Conservation (phyloP, 2,113 vertebrate genomes). For the Phaethornis superciliosus region DNA sequence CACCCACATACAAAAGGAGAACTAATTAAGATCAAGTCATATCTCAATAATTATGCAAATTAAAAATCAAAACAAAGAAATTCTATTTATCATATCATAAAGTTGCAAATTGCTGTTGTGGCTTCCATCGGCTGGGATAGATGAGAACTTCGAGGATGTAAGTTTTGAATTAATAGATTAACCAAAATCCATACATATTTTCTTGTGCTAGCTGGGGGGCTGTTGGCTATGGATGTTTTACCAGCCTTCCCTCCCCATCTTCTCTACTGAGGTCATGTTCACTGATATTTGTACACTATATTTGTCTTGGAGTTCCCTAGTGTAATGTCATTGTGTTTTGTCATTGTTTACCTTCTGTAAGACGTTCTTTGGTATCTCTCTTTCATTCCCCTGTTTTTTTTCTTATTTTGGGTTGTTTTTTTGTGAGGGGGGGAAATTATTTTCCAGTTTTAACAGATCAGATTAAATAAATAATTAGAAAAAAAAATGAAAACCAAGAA, state of each 20-base stretch:
- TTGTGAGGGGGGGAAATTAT: fast-evolving
- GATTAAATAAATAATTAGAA: background rate
- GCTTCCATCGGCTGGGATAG: constrained; percentile 32
- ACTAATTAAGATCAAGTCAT: constrained; percentile 80
- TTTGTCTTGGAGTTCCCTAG: constrained; percentile 39
- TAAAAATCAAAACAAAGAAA: constrained; percentile 79
- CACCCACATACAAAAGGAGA: constrained; percentile 57
- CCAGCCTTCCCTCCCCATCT: background rate
- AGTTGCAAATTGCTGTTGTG: constrained; percentile 75
- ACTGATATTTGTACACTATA: background rate
- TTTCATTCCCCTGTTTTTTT: background rate
- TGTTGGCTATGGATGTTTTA: background rate
- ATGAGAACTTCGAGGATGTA: background rate
- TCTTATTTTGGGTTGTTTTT: background rate
- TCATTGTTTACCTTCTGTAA: constrained; percentile 40
- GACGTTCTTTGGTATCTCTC: constrained; percentile 26
- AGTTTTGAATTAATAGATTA: constrained; percentile 33
- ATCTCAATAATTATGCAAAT: constrained; percentile 83
- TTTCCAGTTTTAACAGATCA: background rate
- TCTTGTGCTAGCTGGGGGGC: background rate
- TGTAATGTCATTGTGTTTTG: constrained; percentile 12
- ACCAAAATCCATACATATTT: background rate
- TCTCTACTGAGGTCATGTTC: background rate
- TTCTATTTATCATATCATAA: constrained; percentile 80
- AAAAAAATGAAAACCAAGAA: background rate